phyloP scores from a whole-genome alignment of 2,888 invertebrate species.

The Mesorhabditis spiculigera region DNA sequence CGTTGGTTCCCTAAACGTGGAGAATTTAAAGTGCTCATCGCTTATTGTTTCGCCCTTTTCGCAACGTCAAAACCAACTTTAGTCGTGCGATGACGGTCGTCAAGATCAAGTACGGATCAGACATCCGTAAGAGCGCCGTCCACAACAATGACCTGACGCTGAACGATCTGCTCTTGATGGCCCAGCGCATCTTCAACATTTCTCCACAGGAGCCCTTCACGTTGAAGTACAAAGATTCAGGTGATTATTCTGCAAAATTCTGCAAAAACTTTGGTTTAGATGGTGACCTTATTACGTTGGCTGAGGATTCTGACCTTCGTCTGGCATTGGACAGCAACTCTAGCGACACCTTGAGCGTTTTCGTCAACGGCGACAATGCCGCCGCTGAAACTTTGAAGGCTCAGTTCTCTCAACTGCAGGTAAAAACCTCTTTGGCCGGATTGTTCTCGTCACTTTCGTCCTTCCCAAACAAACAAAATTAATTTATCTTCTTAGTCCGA shows the following conservation, averaged over 20 bases:
- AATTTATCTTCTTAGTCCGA: slow-evolving; percentile 16
- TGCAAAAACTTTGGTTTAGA: slow-evolving; percentile 28
- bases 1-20: not conserved
- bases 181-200: slow-evolving; percentile 41
- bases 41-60: not conserved
- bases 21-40: not conserved
- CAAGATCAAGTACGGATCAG: slow-evolving; percentile 38
- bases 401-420: slow-evolving; percentile 24
- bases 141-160: slow-evolving; percentile 40
- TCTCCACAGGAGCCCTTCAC: slow-evolving; percentile 22
- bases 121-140: slow-evolving; percentile 36
- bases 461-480: not conserved
- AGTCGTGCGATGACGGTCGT: slow-evolving; percentile 21
- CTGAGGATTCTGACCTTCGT: slow-evolving; percentile 40
- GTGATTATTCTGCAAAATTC: slow-evolving; percentile 19
- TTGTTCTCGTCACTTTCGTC: not conserved
- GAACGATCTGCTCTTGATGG: slow-evolving; percentile 36
- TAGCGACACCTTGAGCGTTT: slow-evolving; percentile 13
- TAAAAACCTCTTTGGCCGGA: not conserved
- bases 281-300: slow-evolving; percentile 40
- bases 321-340: slow-evolving; percentile 32
- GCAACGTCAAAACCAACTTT: not conserved
- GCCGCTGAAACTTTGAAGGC: slow-evolving; percentile 14
- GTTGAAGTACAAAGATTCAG: slow-evolving; percentile 45
- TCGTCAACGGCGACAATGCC: slow-evolving; percentile 11